Evolutionary conservation across 2,888 invertebrate species (phyloP).

Genomic region (Eupeodes latifasciatus): DNA sequence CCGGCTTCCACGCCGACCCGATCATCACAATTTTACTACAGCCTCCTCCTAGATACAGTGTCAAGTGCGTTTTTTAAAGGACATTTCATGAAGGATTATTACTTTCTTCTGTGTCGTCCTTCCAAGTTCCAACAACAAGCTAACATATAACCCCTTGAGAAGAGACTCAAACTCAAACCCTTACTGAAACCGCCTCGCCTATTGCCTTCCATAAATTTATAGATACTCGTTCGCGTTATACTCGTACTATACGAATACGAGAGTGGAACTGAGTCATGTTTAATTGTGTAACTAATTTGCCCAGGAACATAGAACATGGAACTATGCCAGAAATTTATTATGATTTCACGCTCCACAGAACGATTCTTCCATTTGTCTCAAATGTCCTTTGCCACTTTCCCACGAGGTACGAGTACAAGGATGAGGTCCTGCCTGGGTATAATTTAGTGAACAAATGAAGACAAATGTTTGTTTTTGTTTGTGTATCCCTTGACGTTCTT

Average conservation of each 20-base stretch:
- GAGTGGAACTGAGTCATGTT: slow-evolving; percentile 57
- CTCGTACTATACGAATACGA: slow-evolving; percentile 25
- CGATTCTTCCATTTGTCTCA: slow-evolving; percentile 65
- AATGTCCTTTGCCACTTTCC: slow-evolving; percentile 61
- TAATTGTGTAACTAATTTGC: slow-evolving; percentile 71
- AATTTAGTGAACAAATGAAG: slow-evolving; percentile 63
- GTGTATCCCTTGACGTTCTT: slow-evolving; percentile 15
- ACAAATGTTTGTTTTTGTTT: slow-evolving; percentile 64
- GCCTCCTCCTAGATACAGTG: slow-evolving; percentile 22
- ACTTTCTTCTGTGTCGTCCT: slow-evolving; percentile 44
- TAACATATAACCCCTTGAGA: slow-evolving; percentile 18
- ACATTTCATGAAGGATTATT: slow-evolving; percentile 52
- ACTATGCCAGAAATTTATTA: slow-evolving; percentile 71
- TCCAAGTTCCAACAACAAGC: slow-evolving; percentile 29
- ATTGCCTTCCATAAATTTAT: neutral
- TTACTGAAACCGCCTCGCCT: neutral
- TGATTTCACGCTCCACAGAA: slow-evolving; percentile 67
- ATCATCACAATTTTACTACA: neutral
- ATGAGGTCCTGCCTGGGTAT: slow-evolving; percentile 34
- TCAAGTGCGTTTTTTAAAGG: slow-evolving; percentile 52
- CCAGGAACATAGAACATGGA: slow-evolving; percentile 56
- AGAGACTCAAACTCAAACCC: slow-evolving; percentile 16
- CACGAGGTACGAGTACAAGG: slow-evolving; percentile 25
- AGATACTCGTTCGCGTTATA: neutral
- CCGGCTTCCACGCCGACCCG: too few relatives aligned